Conservation (phyloP, 2,888 invertebrate genomes). For the Nomada flava region DNA sequence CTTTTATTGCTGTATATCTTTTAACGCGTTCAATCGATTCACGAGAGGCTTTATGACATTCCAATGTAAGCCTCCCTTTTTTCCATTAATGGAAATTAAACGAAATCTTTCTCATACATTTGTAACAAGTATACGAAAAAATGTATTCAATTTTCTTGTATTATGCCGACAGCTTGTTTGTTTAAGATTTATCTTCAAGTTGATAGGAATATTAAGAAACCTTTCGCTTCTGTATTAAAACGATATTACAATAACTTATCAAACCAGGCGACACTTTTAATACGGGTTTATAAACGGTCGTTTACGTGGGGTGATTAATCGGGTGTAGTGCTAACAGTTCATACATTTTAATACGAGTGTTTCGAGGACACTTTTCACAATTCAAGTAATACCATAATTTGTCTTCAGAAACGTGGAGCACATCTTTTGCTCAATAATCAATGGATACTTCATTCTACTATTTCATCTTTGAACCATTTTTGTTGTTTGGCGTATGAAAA, state of each 20-base stretch:
- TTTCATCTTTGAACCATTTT: background rate
- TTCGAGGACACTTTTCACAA: background rate
- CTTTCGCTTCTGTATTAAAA: background rate
- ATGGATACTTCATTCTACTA: background rate
- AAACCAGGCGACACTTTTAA: background rate
- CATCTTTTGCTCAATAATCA: too few relatives aligned
- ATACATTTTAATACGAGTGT: background rate
- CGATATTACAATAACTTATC: background rate
- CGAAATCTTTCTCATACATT: too few relatives aligned
- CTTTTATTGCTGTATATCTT: constrained; percentile 5
- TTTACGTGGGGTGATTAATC: background rate
- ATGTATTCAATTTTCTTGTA: background rate
- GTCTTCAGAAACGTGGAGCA: too few relatives aligned
- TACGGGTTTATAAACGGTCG: background rate
- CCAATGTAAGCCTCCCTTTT: background rate
- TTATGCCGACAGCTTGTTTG: background rate
- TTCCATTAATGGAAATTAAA: background rate
- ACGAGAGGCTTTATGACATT: background rate
- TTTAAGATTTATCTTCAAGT: background rate
- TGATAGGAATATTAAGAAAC: background rate
- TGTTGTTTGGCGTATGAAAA: background rate
- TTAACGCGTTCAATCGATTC: background rate
- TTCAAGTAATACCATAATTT: too few relatives aligned
- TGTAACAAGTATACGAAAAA: too few relatives aligned
- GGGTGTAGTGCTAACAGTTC: background rate